phyloP scores from a whole-genome alignment of 1,140 invertebrate species.

The Tetragonula clypearis region DNA sequence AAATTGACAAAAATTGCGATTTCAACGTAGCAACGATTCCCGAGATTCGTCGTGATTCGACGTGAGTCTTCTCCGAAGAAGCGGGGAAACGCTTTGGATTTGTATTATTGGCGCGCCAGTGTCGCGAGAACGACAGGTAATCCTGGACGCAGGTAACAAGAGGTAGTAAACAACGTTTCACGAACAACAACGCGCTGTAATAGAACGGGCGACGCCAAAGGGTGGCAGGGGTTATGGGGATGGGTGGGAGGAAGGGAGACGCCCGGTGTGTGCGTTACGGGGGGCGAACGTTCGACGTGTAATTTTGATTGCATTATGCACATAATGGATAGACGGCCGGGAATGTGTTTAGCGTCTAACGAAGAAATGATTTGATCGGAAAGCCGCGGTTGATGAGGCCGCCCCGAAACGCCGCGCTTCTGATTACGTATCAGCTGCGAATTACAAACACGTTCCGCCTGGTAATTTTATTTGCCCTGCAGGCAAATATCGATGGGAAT shows the following conservation, averaged over 20 bases:
- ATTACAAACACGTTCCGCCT: constrained; percentile 29
- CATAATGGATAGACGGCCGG: constrained; percentile 4
- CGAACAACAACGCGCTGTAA: neutral
- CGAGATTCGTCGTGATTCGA: too few species aligned
- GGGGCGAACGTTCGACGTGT: neutral
- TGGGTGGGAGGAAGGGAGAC: too few species aligned
- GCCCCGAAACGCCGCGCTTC: neutral
- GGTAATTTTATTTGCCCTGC: neutral
- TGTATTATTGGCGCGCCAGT: too few species aligned
- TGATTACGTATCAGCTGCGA: constrained; percentile 35
- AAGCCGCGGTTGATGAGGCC: constrained; percentile 24
- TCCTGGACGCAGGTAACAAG: neutral
- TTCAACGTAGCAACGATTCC: too few species aligned
- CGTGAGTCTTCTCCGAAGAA: too few species aligned
- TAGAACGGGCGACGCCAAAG: neutral
- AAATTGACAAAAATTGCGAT: too few species aligned
- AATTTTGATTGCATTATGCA: constrained; percentile 35
- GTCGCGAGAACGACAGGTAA: neutral
- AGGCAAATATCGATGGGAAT: neutral
- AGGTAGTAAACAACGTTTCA: neutral
- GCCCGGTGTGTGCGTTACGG: neutral
- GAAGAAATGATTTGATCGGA: constrained; percentile 47
- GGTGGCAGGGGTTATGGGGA: too few species aligned
- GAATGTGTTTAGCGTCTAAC: constrained; percentile 16
- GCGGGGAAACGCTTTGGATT: too few species aligned